phyloP scores from a whole-genome alignment of 2,113 vertebrate species.

The Muscicapa adusta region DNA sequence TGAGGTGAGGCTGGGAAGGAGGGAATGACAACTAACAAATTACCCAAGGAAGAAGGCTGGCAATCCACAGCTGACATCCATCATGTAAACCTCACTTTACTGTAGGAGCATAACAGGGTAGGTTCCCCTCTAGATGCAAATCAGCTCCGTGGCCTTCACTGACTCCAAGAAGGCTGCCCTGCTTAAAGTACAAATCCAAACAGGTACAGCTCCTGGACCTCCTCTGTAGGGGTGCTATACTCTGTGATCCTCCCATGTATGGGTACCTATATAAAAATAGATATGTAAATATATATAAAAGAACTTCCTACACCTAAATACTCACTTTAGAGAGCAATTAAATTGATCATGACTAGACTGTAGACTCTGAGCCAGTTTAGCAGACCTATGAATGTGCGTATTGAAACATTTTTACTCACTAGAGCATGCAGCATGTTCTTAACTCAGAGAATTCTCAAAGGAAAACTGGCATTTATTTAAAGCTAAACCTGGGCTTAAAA shows the following conservation, averaged over 20 bases:
- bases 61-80: neutral
- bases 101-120: accelerated
- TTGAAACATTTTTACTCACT: neutral
- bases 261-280: neutral
- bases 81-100: neutral
- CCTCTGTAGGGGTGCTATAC: neutral
- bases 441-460: neutral
- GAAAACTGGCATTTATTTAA: constrained; percentile 32
- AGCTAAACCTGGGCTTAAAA: constrained; percentile 34
- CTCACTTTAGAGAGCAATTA: neutral
- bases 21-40: neutral
- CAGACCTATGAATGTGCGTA: neutral
- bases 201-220: neutral
- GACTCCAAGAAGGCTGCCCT: neutral
- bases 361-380: neutral
- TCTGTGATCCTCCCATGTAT: neutral
- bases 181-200: neutral
- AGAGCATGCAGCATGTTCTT: neutral
- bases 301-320: neutral
- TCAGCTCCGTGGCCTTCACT: neutral
- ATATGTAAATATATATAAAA: neutral
- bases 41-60: neutral
- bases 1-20: neutral
- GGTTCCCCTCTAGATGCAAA: neutral
- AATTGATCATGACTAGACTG: neutral